Conservation (phyloP, 2,113 vertebrate species). For the Dermatemys mawii region DNA sequence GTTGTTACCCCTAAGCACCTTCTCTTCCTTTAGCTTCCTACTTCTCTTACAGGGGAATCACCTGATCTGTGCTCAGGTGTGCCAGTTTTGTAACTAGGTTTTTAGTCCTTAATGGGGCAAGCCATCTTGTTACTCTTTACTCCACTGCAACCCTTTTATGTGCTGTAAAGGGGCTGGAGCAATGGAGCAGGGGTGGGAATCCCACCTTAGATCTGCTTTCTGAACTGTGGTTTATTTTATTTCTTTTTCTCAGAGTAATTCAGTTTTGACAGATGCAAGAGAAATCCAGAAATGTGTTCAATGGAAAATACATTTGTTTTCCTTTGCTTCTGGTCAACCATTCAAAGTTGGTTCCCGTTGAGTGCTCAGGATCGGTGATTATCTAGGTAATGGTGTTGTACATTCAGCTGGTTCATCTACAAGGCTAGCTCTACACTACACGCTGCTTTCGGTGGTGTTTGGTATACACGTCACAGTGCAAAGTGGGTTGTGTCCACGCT, state of each 20-base stretch:
- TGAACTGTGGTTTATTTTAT: slow-evolving; percentile 29
- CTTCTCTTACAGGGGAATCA: not conserved
- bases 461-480: not conserved
- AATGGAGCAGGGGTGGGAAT: not conserved
- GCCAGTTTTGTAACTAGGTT: not conserved
- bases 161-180: not conserved
- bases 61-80: not conserved
- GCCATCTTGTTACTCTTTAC: not conserved
- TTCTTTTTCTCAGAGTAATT: slow-evolving; percentile 2
- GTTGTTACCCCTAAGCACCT: not conserved
- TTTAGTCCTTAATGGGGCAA: not conserved
- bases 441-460: too few species aligned
- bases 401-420: slow-evolving; percentile 60
- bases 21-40: not conserved
- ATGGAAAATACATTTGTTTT: slow-evolving; percentile 39
- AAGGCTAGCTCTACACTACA: not conserved
- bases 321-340: slow-evolving; percentile 48
- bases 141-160: not conserved
- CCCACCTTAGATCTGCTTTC: not conserved
- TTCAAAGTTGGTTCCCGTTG: slow-evolving; percentile 42
- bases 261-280: slow-evolving; percentile 37
- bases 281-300: slow-evolving; percentile 32
- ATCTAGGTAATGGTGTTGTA: slow-evolving; percentile 13
- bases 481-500: too few species aligned
- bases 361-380: slow-evolving; percentile 26